A percentile compares a stretch with the other conserved stretches of the same genome.
phyloP scores from a whole-genome alignment of 2,113 vertebrate species.

The Campylomormyrus tamandua region DNA sequence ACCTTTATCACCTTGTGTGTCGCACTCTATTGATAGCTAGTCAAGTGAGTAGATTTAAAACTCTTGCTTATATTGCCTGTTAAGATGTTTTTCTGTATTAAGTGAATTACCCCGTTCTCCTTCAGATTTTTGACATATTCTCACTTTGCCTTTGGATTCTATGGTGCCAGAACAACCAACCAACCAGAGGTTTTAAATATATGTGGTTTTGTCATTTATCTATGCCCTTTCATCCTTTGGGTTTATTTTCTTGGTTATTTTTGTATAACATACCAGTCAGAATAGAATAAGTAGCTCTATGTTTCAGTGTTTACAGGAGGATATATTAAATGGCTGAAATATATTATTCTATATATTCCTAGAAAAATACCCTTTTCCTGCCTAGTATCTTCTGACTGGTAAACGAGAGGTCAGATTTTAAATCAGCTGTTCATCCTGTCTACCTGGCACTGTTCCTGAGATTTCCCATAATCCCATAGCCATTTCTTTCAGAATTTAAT shows the following conservation, averaged over 20 bases:
- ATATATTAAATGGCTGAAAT: neutral
- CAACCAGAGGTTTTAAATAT: neutral
- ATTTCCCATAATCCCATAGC: neutral
- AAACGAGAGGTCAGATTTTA: neutral
- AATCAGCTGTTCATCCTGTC: neutral
- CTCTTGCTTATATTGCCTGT: neutral
- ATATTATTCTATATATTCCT: neutral
- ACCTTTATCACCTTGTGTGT: neutral
- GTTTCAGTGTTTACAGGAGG: neutral
- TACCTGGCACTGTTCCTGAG: neutral
- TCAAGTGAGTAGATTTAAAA: neutral
- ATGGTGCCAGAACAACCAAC: neutral
- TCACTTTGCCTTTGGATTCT: neutral
- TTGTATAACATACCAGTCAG: neutral
- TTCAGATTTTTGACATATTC: neutral
- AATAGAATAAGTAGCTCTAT: neutral
- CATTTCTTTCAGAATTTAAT: neutral
- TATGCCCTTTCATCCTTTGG: neutral
- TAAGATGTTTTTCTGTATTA: neutral
- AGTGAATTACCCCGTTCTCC: neutral
- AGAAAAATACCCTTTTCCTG: neutral
- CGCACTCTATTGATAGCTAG: neutral
- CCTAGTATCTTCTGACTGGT: neutral
- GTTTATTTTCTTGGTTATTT: neutral
- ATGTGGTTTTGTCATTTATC: neutral